Base-by-base conservation (phyloP, 2,888 invertebrate species). In the Plebejus melissa region DNA sequence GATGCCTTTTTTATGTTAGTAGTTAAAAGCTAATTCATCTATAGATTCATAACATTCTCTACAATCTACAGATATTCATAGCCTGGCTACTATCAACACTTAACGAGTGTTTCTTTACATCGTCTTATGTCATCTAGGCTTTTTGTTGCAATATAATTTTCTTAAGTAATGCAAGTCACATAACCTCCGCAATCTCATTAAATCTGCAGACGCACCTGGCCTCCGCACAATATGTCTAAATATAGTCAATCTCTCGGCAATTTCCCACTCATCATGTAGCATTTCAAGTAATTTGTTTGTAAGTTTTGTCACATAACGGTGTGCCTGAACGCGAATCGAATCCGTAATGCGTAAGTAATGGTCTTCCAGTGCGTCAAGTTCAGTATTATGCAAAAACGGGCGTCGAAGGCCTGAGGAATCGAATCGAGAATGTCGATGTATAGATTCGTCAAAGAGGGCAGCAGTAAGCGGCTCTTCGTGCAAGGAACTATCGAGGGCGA, bases 361-460 rank as follows among this genome's bases (percentile, higher is more conserved):
- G 77, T 79, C 80, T 89, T 85, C 76, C 85, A 90, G 89, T 84
- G 84, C 80, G 81, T 79, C 82, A 79, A 81, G 78, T 77, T 82
- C 82, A 83, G 82, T 88, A 88, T 86, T 87, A 91, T 92, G 92
- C 80, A 82, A 82, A 82, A 79, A 79, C 81, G 86, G 86, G 88
- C 87, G 81, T 83, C 84, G 82, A 85, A 86, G 87, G 87, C 81
- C 85, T 85, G 81, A 83, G 82, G 80, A 79, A 81, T 82, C 83
- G 85, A 83, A 87, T 84, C 83, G 80, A 88, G 80, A 82, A 95
- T 95, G 95, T 95, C 95, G 82, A 96, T 97, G 95, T 97, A 97
- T 88, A 95, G 96, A 87, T 97, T 97, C 90, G 96, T 97, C 80
- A 96, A 96, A 89, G 96, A 96, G 86, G 86, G 86, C 78, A 88